phyloP scores from a whole-genome alignment of 37 sponge, comb jelly and placozoan genomes.

The Eunapius fragilis region DNA sequence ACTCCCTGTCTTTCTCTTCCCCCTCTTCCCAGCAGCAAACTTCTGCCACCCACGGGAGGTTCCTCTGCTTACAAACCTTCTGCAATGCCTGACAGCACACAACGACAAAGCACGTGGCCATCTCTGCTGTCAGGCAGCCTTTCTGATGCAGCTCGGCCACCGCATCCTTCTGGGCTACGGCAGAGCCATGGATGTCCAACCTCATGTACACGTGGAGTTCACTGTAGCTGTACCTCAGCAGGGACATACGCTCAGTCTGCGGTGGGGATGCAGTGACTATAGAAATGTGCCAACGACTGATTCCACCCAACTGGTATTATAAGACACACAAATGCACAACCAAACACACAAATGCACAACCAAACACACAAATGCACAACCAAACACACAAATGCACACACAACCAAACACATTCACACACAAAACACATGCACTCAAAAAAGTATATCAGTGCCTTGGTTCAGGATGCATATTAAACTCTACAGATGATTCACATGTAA shows the following conservation, averaged over 20 bases:
- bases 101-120: slow-evolving; percentile 39
- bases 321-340: too few relatives aligned
- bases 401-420: too few relatives aligned
- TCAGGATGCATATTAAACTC: too few relatives aligned
- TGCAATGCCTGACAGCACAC: slow-evolving; percentile 22
- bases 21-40: slow-evolving; percentile 43
- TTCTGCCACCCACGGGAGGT: slow-evolving; percentile 37
- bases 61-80: not conserved
- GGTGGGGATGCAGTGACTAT: not conserved
- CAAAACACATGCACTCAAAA: too few relatives aligned
- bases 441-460: too few relatives aligned
- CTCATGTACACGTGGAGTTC: slow-evolving; percentile 36
- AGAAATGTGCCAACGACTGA: too few relatives aligned
- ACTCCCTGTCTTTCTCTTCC: slow-evolving; percentile 39
- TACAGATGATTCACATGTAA: too few relatives aligned
- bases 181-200: slow-evolving; percentile 50
- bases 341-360: too few relatives aligned
- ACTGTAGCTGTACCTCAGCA: slow-evolving; percentile 47
- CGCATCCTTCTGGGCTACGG: slow-evolving; percentile 40
- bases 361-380: too few relatives aligned
- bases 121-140: slow-evolving; percentile 17
- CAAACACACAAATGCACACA: too few relatives aligned
- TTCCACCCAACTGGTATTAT: too few relatives aligned
- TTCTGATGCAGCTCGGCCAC: not conserved
- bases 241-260: not conserved